phyloP scores from a whole-genome alignment of 1,140 invertebrate genomes.

The Chelonus insularis region DNA sequence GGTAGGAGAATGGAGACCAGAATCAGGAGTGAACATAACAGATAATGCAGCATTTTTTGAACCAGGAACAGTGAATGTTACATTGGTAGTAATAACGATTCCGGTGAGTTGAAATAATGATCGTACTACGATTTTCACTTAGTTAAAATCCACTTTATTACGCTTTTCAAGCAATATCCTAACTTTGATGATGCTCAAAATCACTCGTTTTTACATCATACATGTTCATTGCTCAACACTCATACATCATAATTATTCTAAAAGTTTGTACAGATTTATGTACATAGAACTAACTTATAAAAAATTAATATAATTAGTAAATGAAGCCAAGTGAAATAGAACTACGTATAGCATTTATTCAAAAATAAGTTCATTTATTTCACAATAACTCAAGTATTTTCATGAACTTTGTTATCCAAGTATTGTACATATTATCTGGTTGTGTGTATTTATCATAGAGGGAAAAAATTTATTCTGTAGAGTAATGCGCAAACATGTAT shows the following conservation, averaged over 20 bases:
- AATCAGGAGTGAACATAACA: constrained; percentile 64
- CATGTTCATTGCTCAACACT: background rate
- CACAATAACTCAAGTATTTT: no score
- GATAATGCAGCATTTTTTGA: constrained; percentile 65
- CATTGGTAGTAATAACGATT: constrained; percentile 70
- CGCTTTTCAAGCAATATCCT: background rate
- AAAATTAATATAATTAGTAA: background rate
- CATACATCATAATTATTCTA: background rate
- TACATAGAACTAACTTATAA: background rate
- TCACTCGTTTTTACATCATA: background rate
- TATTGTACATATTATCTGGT: no score
- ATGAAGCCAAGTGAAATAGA: background rate
- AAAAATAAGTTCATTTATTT: no score
- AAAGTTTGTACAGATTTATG: no score
- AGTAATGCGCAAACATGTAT: no score
- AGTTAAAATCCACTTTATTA: background rate
- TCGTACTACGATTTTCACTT: background rate
- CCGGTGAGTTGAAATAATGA: constrained; percentile 58
- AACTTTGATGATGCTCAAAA: background rate
- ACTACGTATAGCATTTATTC: no score
- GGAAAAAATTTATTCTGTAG: no score
- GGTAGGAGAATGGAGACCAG: constrained; percentile 68
- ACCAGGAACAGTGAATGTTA: constrained; percentile 65
- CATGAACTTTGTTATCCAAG: no score
- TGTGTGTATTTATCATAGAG: no score